phyloP scores from a whole-genome alignment of 2,113 vertebrate genomes.

The Coreoperca whiteheadi region DNA sequence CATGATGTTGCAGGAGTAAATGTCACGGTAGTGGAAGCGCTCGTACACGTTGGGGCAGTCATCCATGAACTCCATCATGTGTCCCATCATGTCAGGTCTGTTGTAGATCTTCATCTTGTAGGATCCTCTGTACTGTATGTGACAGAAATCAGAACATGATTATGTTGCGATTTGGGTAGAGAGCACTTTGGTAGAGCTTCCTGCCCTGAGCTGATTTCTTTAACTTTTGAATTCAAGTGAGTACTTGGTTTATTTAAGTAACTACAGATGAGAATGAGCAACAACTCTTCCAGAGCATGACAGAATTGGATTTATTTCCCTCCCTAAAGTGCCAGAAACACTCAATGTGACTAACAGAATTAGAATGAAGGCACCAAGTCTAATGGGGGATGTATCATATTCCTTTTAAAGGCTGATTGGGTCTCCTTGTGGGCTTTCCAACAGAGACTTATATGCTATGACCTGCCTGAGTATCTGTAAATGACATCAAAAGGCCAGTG shows the following conservation, averaged over 20 bases:
- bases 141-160: slow-evolving; percentile 29
- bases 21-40: slow-evolving; percentile 76
- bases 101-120: slow-evolving; percentile 83
- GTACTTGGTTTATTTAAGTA: slow-evolving; percentile 39
- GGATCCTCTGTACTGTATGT: slow-evolving; percentile 80
- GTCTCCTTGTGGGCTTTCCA: slow-evolving; percentile 78
- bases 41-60: slow-evolving; percentile 84
- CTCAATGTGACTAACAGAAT: slow-evolving; percentile 74
- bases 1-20: slow-evolving; percentile 82
- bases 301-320: slow-evolving; percentile 32
- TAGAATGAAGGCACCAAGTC: slow-evolving; percentile 73
- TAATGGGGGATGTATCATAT: slow-evolving; percentile 73
- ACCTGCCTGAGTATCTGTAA: slow-evolving; percentile 74
- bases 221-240: slow-evolving; percentile 47
- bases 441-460: slow-evolving; percentile 71
- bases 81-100: slow-evolving; percentile 80
- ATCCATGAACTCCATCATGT: slow-evolving; percentile 80
- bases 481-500: slow-evolving; percentile 80
- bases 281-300: slow-evolving; percentile 52
- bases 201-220: slow-evolving; percentile 27
- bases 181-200: slow-evolving; percentile 10
- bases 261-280: slow-evolving; percentile 51
- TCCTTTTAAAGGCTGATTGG: slow-evolving; percentile 76
- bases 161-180: slow-evolving; percentile 30
- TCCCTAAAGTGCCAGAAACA: slow-evolving; percentile 67